Evolutionary conservation across 2,113 vertebrate species (phyloP).

Genomic region (Pelobates fuscus): DNA sequence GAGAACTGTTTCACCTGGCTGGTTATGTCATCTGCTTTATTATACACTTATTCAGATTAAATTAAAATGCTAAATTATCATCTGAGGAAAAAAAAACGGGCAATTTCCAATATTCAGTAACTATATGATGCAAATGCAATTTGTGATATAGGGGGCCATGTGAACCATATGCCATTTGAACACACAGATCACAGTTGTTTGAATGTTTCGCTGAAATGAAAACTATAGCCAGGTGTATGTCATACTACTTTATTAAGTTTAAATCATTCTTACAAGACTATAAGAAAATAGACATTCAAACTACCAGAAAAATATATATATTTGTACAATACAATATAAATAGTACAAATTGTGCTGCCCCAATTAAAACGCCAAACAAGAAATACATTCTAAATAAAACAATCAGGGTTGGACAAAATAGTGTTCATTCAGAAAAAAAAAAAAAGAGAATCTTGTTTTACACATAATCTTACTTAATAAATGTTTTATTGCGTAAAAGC

Average conservation of each 20-base stretch:
- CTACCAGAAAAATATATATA: not conserved
- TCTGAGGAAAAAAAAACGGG: too few species aligned
- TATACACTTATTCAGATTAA: too few species aligned
- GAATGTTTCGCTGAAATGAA: not conserved
- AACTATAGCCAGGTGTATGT: not conserved
- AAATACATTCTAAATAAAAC: not conserved
- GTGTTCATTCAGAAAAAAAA: constrained; percentile 56
- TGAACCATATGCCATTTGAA: too few species aligned
- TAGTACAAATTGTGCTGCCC: not conserved
- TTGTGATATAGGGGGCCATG: too few species aligned
- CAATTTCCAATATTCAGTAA: too few species aligned
- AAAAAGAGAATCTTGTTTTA: constrained; percentile 52
- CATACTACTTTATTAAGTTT: not conserved
- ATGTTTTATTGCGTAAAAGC: not conserved
- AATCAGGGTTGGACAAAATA: constrained; percentile 39
- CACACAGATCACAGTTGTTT: too few species aligned
- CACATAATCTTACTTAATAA: not conserved
- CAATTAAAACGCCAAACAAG: not conserved
- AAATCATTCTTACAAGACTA: not conserved
- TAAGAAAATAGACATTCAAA: not conserved
- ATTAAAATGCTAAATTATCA: too few species aligned
- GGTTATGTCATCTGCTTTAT: too few species aligned
- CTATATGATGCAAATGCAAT: too few species aligned
- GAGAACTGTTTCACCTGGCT: too few species aligned
- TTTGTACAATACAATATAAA: not conserved